Percentiles rank a stretch among this genome's conserved stretches.
These are phyloP conservation scores for Pseudococcus viburni DNA, from an alignment of 2,888 invertebrate genomes.

Conservation along the genomic window DNA sequence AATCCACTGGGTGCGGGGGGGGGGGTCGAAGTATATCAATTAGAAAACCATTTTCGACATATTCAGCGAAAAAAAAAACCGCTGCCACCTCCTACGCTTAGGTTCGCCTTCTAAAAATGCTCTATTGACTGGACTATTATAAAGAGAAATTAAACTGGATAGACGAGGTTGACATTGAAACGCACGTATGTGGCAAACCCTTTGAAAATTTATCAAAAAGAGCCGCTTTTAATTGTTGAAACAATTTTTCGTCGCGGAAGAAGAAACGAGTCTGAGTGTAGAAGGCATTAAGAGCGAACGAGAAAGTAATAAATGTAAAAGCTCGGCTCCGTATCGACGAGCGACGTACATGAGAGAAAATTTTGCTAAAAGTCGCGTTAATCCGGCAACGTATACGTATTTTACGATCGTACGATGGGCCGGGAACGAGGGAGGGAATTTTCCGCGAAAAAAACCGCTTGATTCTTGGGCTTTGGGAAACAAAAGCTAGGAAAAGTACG, in stretches of 20 bases:
- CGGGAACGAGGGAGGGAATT: neutral
- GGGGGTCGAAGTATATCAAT: too few relatives aligned
- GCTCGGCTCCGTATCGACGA: neutral
- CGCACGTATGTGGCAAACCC: neutral
- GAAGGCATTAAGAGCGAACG: conserved; percentile 9
- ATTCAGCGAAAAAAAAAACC: too few relatives aligned
- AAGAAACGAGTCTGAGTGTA: neutral
- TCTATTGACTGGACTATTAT: neutral
- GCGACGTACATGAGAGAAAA: neutral
- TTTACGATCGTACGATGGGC: neutral
- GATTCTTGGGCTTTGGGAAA: conserved; percentile 56
- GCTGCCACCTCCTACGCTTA: too few relatives aligned
- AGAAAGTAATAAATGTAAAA: conserved; percentile 54
- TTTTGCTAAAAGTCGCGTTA: conserved; percentile 26
- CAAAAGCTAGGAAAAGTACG: conserved; percentile 61
- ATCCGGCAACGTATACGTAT: conserved; percentile 3
- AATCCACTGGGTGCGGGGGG: too few relatives aligned
- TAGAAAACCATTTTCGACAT: too few relatives aligned
- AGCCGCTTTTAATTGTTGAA: conserved; percentile 33
- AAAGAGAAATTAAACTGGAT: neutral
- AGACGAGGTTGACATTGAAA: conserved; percentile 1
- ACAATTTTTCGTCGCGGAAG: neutral
- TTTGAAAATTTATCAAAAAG: conserved; percentile 33
- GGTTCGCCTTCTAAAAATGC: neutral
- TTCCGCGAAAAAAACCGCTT: conserved; percentile 29